A percentile compares a stretch with the other conserved stretches of the same genome.
phyloP scores from a whole-genome alignment of 2,888 invertebrate genomes.

The Galerucella nymphaeae region DNA sequence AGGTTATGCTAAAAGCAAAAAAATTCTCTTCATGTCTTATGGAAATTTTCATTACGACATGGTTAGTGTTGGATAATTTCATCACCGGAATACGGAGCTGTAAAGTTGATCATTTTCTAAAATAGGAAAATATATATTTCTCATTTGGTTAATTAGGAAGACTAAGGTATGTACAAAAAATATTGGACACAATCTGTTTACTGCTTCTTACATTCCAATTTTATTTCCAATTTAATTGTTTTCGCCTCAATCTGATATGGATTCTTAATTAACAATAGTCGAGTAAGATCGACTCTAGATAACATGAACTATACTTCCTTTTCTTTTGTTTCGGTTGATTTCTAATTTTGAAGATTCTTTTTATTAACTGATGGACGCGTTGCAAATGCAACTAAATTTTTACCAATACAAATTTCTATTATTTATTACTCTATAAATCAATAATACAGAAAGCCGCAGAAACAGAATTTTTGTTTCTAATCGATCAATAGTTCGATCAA shows the following conservation, averaged over 20 bases:
- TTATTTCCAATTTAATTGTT: not conserved
- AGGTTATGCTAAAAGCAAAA: no score
- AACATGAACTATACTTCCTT: not conserved
- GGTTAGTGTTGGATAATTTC: no score
- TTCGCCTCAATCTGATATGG: not conserved
- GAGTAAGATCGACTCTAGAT: not conserved
- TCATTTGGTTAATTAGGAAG: no score
- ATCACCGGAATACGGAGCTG: no score
- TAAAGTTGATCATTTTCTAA: no score
- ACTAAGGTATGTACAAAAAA: not conserved
- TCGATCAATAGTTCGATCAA: not conserved
- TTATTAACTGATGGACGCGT: not conserved
- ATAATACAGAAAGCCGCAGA: no score
- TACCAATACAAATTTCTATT: not conserved
- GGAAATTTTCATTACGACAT: no score
- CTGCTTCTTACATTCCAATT: not conserved
- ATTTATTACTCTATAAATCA: not conserved
- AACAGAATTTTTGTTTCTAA: no score
- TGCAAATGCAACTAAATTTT: not conserved
- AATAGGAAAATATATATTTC: no score
- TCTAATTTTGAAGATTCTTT: conserved; percentile 2
- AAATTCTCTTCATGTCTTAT: no score
- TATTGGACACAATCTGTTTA: not conserved
- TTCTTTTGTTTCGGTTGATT: not conserved
- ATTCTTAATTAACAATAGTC: not conserved